Conservation (phyloP, 2,888 invertebrate species). For the Eupithecia tripunctaria region DNA sequence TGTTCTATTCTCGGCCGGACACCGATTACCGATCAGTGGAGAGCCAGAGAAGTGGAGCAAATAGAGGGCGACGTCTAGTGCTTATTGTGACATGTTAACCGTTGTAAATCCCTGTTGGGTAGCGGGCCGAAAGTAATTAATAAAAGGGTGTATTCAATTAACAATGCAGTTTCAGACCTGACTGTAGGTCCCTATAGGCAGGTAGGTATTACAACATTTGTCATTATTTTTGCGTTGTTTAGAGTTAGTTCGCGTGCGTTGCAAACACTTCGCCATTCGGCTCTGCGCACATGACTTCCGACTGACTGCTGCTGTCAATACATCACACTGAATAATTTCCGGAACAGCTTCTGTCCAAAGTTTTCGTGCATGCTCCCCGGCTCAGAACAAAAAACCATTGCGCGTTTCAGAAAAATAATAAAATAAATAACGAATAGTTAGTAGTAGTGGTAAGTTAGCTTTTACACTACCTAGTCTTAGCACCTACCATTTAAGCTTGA, state of each 20-base stretch:
- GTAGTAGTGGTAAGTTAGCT: too few relatives aligned
- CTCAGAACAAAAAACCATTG: background rate
- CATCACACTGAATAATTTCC: conserved; percentile 35
- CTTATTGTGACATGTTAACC: conserved; percentile 1
- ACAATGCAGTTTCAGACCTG: too few relatives aligned
- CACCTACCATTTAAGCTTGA: too few relatives aligned
- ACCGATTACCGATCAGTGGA: conserved; percentile 10
- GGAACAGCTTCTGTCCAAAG: conserved; percentile 9
- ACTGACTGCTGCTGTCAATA: conserved; percentile 32
- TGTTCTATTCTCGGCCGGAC: conserved; percentile 14
- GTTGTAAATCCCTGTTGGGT: background rate
- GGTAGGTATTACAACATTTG: background rate
- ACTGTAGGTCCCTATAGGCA: too few relatives aligned
- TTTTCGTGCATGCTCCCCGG: background rate
- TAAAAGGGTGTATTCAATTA: background rate
- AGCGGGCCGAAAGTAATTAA: background rate
- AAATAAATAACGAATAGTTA: too few relatives aligned
- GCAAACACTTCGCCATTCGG: background rate
- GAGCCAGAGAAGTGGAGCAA: conserved; percentile 7
- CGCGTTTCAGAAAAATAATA: background rate
- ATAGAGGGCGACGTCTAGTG: conserved; percentile 7
- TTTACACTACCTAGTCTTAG: too few relatives aligned
- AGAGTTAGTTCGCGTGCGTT: conserved; percentile 14
- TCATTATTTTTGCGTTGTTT: background rate
- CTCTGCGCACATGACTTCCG: conserved; percentile 27